Conservation (phyloP, 2,797 vertebrate species). For the Neosalanx taihuensis region DNA sequence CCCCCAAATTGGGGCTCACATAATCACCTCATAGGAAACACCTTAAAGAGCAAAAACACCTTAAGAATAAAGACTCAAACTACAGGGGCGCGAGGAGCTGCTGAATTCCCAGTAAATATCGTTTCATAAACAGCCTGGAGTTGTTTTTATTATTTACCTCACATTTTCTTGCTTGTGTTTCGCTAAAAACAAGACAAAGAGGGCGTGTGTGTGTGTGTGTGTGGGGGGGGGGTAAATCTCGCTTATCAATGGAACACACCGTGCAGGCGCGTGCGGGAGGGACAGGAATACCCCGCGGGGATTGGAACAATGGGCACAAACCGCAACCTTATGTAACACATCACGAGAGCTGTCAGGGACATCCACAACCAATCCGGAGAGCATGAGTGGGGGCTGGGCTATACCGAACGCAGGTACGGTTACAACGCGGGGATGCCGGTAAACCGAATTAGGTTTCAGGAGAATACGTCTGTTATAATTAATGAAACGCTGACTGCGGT, state of each 20-base stretch:
- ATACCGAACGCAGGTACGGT: background rate
- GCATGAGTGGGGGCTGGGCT: constrained; percentile 9
- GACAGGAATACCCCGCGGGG: constrained; percentile 43
- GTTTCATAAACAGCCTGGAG: background rate
- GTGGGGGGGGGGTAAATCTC: background rate
- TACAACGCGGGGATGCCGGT: background rate
- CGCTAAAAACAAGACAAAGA: background rate
- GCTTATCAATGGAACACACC: constrained; percentile 17
- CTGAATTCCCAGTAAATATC: too few relatives aligned
- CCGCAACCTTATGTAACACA: constrained; percentile 61
- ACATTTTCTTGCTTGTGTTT: background rate
- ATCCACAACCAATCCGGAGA: constrained; percentile 32
- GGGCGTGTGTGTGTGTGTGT: background rate
- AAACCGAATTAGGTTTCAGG: background rate
- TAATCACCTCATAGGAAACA: background rate
- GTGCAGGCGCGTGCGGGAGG: constrained; percentile 13
- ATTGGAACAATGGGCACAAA: constrained; percentile 49
- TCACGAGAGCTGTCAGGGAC: constrained; percentile 31
- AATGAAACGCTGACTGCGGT: background rate
- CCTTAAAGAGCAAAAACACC: background rate
- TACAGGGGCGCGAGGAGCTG: too few relatives aligned
- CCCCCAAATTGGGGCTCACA: background rate
- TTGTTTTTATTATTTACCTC: constrained; percentile 4
- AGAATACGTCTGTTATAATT: background rate
- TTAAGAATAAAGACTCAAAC: background rate